phyloP scores from a whole-genome alignment of 2,888 invertebrate genomes.

The Tanypteryx hageni region DNA sequence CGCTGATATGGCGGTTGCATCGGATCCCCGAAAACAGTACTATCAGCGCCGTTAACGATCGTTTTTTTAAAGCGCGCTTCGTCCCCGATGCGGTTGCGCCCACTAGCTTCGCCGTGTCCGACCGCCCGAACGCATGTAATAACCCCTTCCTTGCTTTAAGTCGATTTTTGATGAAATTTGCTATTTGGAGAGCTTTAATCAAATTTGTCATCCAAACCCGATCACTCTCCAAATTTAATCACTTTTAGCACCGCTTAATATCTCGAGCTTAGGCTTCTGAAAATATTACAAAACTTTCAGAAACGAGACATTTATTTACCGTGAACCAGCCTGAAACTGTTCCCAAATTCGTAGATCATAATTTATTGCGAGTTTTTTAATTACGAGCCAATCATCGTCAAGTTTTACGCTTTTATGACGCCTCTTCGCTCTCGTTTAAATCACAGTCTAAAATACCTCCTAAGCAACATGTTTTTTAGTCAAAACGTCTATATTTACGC shows the following conservation, averaged over 20 bases:
- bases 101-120: not conserved
- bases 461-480: too few relatives aligned
- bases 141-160: not conserved
- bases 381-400: too few relatives aligned
- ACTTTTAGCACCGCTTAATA: not conserved
- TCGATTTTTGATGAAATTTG: not conserved
- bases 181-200: not conserved
- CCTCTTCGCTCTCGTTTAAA: too few relatives aligned
- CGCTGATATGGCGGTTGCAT: not conserved
- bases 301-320: too few relatives aligned
- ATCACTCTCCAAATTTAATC: not conserved
- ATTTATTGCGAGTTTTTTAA: too few relatives aligned
- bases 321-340: too few relatives aligned
- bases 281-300: too few relatives aligned
- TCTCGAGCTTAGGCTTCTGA: too few relatives aligned
- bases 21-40: not conserved
- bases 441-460: too few relatives aligned
- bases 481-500: too few relatives aligned
- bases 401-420: too few relatives aligned
- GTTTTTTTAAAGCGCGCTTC: not conserved
- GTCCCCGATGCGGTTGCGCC: not conserved
- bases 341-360: too few relatives aligned
- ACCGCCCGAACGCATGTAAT: not conserved
- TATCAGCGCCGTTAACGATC: conserved; percentile 3
- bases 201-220: not conserved